Conservation (phyloP, 2,797 vertebrate genomes). For the Miichthys miiuy region DNA sequence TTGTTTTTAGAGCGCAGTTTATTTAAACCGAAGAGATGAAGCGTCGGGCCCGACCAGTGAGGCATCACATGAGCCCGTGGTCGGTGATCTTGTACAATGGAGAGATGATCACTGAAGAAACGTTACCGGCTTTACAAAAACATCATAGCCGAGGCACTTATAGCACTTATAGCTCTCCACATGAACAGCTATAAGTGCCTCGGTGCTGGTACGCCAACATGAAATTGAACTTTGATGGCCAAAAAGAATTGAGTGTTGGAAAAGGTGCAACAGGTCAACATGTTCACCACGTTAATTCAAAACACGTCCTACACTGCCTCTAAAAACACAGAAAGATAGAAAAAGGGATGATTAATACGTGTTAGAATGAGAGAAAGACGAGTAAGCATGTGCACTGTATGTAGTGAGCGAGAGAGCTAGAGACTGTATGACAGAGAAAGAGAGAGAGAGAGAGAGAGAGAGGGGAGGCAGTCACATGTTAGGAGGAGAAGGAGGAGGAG, state of each 20-base stretch:
- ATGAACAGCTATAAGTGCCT: neutral
- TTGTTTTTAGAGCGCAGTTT: neutral
- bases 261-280: neutral
- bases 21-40: neutral
- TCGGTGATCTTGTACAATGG: neutral
- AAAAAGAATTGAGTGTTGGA: neutral
- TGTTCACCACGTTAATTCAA: neutral
- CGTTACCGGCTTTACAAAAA: neutral
- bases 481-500: slow-evolving; percentile 18
- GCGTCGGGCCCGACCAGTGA: neutral
- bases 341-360: neutral
- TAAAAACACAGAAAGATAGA: neutral
- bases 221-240: neutral
- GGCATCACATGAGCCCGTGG: neutral
- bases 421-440: slow-evolving; percentile 4
- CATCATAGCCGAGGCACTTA: neutral
- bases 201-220: neutral
- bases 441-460: neutral
- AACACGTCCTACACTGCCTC: neutral
- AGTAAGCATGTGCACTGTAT: slow-evolving; percentile 13
- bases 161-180: neutral
- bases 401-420: slow-evolving; percentile 6
- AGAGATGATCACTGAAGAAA: neutral
- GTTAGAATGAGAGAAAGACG: neutral
- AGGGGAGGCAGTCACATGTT: slow-evolving; percentile 70